Evolutionary conservation across 2,888 invertebrate species (phyloP).

Genomic region (Lordiphosa fenestrarum): DNA sequence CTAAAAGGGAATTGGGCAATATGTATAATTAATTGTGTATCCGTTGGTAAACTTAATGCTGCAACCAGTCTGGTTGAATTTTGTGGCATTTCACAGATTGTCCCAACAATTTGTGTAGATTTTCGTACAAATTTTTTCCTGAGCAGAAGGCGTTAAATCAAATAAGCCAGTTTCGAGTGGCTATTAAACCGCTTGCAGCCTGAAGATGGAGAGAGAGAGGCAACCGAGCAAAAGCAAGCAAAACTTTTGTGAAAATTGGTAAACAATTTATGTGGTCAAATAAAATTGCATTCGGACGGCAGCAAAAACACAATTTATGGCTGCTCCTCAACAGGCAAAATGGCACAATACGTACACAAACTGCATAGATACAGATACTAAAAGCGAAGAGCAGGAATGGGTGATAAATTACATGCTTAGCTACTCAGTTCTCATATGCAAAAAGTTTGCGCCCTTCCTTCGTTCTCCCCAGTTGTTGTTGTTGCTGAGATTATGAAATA

Average conservation of each 20-base stretch:
- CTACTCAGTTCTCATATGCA: constrained; percentile 56
- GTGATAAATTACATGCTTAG: constrained; percentile 73
- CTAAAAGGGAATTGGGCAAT: too few species aligned
- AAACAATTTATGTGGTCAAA: constrained; percentile 75
- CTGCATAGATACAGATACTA: constrained; percentile 11
- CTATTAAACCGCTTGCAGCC: constrained; percentile 56
- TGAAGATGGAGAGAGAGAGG: constrained; percentile 28
- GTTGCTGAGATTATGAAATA: constrained; percentile 69
- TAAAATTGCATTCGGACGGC: constrained; percentile 49
- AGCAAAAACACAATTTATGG: constrained; percentile 21
- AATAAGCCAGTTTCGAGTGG: constrained; percentile 36
- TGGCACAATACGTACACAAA: constrained; percentile 3
- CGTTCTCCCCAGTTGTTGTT: constrained; percentile 24
- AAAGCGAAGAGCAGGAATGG: constrained; percentile 38
- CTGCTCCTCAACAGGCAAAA: constrained; percentile 4
- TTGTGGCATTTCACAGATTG: too few species aligned
- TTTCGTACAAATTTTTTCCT: too few species aligned
- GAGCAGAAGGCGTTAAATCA: constrained; percentile 45
- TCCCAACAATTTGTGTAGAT: too few species aligned
- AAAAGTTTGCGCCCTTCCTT: background rate
- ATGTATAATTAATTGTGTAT: too few species aligned
- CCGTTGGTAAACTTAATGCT: too few species aligned
- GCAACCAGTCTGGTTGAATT: too few species aligned
- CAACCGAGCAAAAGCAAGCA: constrained; percentile 13
- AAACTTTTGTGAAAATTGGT: constrained; percentile 68